phyloP scores from a whole-genome alignment of 2,888 invertebrate genomes.

The Phortica okadai region DNA sequence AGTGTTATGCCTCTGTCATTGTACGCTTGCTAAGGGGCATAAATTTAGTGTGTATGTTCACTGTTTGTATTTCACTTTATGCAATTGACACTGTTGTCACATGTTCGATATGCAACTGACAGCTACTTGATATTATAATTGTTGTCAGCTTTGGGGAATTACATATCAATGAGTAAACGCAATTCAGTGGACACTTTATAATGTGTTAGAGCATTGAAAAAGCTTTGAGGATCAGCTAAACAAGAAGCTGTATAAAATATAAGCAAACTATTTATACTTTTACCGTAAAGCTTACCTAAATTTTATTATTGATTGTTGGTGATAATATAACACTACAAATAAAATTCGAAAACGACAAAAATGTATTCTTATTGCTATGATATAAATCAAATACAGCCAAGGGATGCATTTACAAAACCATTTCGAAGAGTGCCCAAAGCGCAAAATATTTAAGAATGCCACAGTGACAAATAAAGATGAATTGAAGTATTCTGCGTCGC shows the following conservation, averaged over 20 bases:
- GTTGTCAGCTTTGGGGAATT: no score
- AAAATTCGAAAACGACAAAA: no score
- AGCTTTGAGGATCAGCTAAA: neutral
- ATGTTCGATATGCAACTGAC: neutral
- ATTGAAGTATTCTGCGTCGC: neutral
- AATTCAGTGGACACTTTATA: neutral
- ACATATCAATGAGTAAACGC: neutral
- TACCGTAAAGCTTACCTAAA: no score
- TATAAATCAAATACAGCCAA: neutral
- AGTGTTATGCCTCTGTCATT: neutral
- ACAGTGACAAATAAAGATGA: neutral
- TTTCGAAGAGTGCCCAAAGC: neutral
- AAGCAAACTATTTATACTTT: no score
- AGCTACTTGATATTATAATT: neutral
- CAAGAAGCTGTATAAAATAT: neutral
- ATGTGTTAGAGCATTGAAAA: neutral
- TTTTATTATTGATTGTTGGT: no score
- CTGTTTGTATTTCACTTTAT: neutral
- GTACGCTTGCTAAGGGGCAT: neutral
- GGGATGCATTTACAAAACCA: constrained; percentile 16
- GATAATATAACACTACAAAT: no score
- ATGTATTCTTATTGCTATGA: neutral
- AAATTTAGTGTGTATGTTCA: neutral
- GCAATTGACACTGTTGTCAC: constrained; percentile 13
- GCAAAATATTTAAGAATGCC: constrained; percentile 1